Base-by-base conservation (phyloP, 2,888 invertebrate genomes). In the Andrena haemorrhoa region DNA sequence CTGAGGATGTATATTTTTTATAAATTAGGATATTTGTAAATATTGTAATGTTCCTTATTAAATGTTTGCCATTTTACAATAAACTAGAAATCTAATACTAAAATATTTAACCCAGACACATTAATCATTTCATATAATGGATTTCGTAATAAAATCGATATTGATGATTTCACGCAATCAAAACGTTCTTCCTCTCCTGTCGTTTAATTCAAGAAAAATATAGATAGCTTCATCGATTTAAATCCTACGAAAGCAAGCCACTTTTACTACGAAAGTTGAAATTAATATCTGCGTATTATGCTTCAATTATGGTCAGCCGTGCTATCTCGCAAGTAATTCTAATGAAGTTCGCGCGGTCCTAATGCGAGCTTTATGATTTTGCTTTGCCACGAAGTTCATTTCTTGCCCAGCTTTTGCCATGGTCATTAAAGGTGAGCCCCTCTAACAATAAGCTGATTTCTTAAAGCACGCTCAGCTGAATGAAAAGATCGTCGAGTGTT, bases 331-430 rank as follows among this genome's bases (percentile, higher is more conserved):
- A 16, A 60, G 31, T 31, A 60, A 60, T 60, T 31, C 60, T 31
- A 60, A 60, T n/a, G 16, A 60, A 10, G 31, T 60, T 60, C 31
- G 3, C 26, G 60, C 29, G 60, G 60, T 60, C 60, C n/a, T 60
- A 60, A 60, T 31, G 31, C n/a, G 31, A 31, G 16, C 31, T 60
- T 60, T 60, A 33, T 33, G 60, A n/a, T 29, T 31, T 60, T 60
- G n/a, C 60, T 60, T 60, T 20, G 26, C 60, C 16, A 60, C 31
- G 60, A 31, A 60, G 60, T 60, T 60, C 60, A 60, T 31, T 31
- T 60, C 31, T 26, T 7, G 60, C 60, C 31, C 8, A 33, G 31
- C 31, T 60, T 31, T 29, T n/a, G 31, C n/a, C 60, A n/a, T 16
- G 16, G 60, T 20, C 31, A 60, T 60, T 60, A 60, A 26, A 60